Percentiles rank a stretch among this genome's conserved stretches.
Conservation (phyloP, 2,797 vertebrate genomes). For the Sebastes diploproa region DNA sequence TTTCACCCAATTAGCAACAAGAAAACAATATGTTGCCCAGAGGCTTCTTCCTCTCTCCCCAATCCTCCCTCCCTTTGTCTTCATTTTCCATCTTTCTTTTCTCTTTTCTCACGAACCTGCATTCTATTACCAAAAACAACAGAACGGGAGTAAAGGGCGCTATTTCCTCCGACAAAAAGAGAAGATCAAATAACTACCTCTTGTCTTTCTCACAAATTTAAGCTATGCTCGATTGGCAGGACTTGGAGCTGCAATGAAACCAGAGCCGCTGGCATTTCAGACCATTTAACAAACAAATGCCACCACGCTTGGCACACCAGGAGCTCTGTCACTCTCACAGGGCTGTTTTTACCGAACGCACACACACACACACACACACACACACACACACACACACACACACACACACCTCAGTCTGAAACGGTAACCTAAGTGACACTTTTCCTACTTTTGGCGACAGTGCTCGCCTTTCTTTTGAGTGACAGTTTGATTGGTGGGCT, state of each 20-base stretch:
- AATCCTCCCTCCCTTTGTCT: not conserved
- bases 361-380: constrained; percentile 33
- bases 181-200: constrained; percentile 44
- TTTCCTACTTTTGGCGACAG: constrained; percentile 70
- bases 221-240: constrained; percentile 28
- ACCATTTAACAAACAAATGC: constrained; percentile 70
- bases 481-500: constrained; percentile 79
- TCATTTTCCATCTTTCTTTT: constrained; percentile 22
- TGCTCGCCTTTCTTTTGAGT: constrained; percentile 60
- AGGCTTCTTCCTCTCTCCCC: not conserved
- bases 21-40: constrained; percentile 29
- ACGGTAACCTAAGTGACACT: constrained; percentile 72
- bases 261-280: constrained; percentile 58
- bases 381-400: not conserved
- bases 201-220: constrained; percentile 42
- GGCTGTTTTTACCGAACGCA: constrained; percentile 11
- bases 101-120: constrained; percentile 28
- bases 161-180: constrained; percentile 37
- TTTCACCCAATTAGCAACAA: constrained; percentile 42
- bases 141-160: constrained; percentile 15
- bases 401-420: constrained; percentile 47
- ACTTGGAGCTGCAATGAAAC: constrained; percentile 41
- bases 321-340: constrained; percentile 38
- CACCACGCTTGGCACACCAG: constrained; percentile 54
- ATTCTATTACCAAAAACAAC: constrained; percentile 47